Evolutionary conservation across 2,113 vertebrate genomes (phyloP).

Genomic region (Catharus minimus): DNA sequence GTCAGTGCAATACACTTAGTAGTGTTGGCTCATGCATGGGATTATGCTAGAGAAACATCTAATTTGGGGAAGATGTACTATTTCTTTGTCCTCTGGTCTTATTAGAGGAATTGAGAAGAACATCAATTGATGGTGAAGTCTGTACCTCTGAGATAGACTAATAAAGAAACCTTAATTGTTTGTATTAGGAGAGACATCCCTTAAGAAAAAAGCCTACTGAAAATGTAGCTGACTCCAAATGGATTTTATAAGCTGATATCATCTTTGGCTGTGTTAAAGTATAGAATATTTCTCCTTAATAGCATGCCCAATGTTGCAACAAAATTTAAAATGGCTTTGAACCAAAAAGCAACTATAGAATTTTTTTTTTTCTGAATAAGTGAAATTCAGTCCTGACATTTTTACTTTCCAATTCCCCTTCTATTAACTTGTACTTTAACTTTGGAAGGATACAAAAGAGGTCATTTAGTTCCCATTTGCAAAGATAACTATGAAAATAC

Average conservation of each 20-base stretch:
- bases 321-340: constrained; percentile 13
- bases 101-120: not conserved
- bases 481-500: not conserved
- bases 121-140: not conserved
- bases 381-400: not conserved
- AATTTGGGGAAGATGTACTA: not conserved
- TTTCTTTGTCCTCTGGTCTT: not conserved
- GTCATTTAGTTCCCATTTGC: not conserved
- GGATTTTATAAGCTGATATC: constrained; percentile 9
- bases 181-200: not conserved
- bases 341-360: not conserved
- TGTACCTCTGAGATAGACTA: not conserved
- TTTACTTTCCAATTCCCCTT: not conserved
- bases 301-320: not conserved
- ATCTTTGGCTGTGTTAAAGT: constrained; percentile 33
- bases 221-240: constrained; percentile 31
- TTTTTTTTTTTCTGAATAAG: not conserved
- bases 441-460: not conserved
- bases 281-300: constrained; percentile 5
- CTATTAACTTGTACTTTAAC: not conserved
- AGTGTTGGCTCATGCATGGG: not conserved
- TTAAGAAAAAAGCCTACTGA: constrained; percentile 23
- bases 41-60: not conserved
- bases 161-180: constrained; percentile 24
- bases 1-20: not conserved